Percentiles rank a stretch among this genome's conserved stretches.
Conservation (phyloP, 2,113 vertebrate species). For the Pelusios castaneus region DNA sequence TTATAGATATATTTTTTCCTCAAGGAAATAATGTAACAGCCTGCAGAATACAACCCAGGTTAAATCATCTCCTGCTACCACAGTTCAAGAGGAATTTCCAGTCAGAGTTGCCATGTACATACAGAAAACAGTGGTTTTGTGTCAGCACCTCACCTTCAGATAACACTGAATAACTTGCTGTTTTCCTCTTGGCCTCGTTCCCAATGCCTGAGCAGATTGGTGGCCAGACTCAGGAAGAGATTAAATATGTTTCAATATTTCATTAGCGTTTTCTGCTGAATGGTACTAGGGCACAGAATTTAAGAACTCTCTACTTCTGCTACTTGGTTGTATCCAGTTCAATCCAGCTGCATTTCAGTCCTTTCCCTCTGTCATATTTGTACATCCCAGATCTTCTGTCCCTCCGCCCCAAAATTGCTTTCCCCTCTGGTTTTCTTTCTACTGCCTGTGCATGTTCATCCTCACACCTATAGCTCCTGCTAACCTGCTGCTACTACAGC, state of each 20-base stretch:
- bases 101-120: rapidly evolving
- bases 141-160: not conserved
- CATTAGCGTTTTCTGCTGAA: not conserved
- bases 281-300: not conserved
- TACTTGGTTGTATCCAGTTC: not conserved
- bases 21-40: not conserved
- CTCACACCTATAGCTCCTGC: not conserved
- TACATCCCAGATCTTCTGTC: not conserved
- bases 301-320: rapidly evolving
- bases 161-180: not conserved
- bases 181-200: not conserved
- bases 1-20: not conserved
- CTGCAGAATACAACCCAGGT: not conserved
- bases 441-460: not conserved
- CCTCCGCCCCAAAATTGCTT: not conserved
- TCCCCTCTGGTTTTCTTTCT: not conserved
- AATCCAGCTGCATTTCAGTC: not conserved
- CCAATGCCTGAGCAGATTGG: rapidly evolving
- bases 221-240: not conserved
- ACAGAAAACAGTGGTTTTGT: not conserved
- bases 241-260: not conserved
- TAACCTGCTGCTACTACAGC: not conserved
- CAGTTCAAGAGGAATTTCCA: not conserved
- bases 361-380: not conserved
- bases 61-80: not conserved